A percentile compares a stretch with the other conserved stretches of the same genome.
These are phyloP conservation scores for Drosophila funebris DNA, from an alignment of 1,140 invertebrate genomes.

Conservation along the genomic window DNA sequence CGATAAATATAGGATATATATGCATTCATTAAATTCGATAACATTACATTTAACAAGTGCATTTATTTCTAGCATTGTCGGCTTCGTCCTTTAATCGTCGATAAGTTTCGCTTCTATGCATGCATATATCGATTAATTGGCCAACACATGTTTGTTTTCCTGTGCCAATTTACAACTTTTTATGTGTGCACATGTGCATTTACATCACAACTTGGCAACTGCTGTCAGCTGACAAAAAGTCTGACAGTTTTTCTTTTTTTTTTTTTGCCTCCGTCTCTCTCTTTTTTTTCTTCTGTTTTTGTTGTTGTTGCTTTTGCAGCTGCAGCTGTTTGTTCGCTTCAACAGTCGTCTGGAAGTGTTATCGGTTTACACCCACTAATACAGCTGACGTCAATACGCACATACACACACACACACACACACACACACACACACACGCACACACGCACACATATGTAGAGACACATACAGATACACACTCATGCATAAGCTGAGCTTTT, in stretches of 20 bases:
- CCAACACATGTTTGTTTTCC: not conserved
- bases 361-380: conserved; percentile 21
- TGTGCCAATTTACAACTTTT: conserved; percentile 7
- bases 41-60: not conserved
- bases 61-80: too few species aligned
- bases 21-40: too few species aligned
- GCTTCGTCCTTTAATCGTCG: not conserved
- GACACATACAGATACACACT: not conserved
- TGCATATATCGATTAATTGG: not conserved
- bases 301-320: not conserved
- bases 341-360: not conserved
- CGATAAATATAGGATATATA: too few species aligned
- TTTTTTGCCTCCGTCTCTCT: too few species aligned
- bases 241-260: conserved; percentile 10
- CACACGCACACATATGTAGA: not conserved
- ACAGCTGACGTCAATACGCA: conserved; percentile 9
- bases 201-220: conserved; percentile 18
- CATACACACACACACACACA: not conserved
- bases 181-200: not conserved
- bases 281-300: too few species aligned
- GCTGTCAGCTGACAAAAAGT: conserved; percentile 28
- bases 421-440: not conserved
- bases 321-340: conserved; percentile 9
- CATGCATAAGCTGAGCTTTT: not conserved
- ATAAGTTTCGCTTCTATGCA: too few species aligned